Evolutionary conservation across 2,888 invertebrate species (phyloP).

Genomic region (Lasioglossum oenotherae): DNA sequence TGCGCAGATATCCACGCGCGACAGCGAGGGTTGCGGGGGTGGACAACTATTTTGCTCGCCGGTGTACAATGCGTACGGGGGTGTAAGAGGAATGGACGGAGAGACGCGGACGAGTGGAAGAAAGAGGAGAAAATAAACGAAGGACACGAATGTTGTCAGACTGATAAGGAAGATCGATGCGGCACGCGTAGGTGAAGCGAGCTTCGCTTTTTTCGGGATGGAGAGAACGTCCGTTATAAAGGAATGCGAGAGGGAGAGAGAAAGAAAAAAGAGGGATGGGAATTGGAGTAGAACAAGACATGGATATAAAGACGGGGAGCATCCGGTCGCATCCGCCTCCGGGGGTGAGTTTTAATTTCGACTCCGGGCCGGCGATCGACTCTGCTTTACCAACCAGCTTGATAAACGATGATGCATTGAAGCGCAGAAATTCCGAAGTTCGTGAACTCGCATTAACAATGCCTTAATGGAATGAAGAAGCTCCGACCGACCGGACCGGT

Average conservation of each 20-base stretch:
- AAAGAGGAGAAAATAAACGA: conserved; percentile 27
- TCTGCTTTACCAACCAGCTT: conserved; percentile 10
- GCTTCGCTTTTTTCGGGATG: conserved; percentile 28
- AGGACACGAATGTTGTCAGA: conserved; percentile 35
- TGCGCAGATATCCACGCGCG: neutral
- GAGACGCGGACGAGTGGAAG: neutral
- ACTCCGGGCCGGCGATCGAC: conserved; percentile 15
- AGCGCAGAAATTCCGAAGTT: conserved; percentile 49
- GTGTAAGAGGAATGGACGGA: conserved; percentile 16
- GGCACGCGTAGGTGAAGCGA: conserved; percentile 10
- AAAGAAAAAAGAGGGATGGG: neutral
- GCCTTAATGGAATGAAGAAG: conserved; percentile 43
- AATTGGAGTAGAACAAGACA: conserved; percentile 7
- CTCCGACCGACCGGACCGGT: neutral
- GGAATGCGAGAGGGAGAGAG: neutral
- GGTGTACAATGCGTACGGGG: conserved; percentile 12
- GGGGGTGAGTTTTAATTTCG: conserved; percentile 61
- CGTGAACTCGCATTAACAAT: conserved; percentile 60
- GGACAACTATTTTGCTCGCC: conserved; percentile 4
- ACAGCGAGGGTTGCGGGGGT: neutral
- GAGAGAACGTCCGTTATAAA: conserved; percentile 25
- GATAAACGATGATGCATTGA: conserved; percentile 65
- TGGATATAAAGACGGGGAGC: conserved; percentile 17
- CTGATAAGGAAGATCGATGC: conserved; percentile 53
- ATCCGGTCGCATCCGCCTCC: conserved; percentile 20